Evolutionary conservation across 2,113 vertebrate genomes (phyloP), one percentile per base, ranked within the genome.

Genomic region (Chaetops frenatus): DNA sequence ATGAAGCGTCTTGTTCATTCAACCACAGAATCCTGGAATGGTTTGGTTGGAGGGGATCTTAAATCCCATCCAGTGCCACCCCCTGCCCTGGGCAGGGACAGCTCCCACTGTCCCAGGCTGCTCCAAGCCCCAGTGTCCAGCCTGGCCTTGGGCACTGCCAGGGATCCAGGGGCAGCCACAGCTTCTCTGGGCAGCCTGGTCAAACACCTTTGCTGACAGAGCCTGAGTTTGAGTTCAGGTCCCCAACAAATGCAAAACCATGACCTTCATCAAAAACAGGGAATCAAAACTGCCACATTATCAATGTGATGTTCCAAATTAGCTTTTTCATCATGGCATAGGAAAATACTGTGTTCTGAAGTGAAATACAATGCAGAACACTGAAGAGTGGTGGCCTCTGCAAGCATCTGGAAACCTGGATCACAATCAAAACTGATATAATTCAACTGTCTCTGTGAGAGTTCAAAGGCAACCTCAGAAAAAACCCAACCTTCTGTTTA

Each of bases 401-500:
- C 9, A 51, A 83, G 72, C 42, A 56, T 51, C 83, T 91, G 65
- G 81, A 93, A 92, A 89, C 47, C 84, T 94, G 95, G 81, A 85
- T 62, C 60, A 7, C 35, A 36, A 35, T 56, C 86, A 91, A 53
- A 84, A 81, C 44, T 77, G 83, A 78, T 54, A 73, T 58, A 89
- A 86, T 89, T 89, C 72, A 90, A 1, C 50, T 54, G 22, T 23
- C 16, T 62, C 45, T 74, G 27, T 69, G 42, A 56, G 44, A 66
- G 69, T 91, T 96, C 88, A 90, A 88, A 90, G 84, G 66, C 82
- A 90, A 12, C 60, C 42, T 77, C 64, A 80, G 90, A 77, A 90
- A 84, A 64, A 84, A 22, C 40, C 33, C 82, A 94, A 60, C 9
- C 21, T 36, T 40, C 51, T 36, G 24, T 66, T 88, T 94, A 89